Evolutionary conservation across 1,140 invertebrate genomes (phyloP).

Genomic region (Meloidogyne chitwoodi): DNA sequence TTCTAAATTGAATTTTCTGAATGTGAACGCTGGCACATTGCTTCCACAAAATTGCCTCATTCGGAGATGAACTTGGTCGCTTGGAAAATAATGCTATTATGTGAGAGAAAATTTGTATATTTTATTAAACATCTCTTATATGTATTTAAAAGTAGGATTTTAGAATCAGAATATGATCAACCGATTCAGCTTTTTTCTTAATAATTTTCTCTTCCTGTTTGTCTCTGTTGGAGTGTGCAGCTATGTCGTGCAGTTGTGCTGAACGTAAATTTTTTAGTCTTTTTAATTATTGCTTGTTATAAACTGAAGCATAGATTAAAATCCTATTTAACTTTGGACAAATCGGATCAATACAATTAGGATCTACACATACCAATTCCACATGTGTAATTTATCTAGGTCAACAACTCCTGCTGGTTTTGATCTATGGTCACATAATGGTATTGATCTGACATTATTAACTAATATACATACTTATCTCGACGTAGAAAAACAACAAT

Average conservation of each 20-base stretch:
- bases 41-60: too few species aligned
- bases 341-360: neutral
- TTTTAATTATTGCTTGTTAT: too few species aligned
- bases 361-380: too few species aligned
- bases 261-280: neutral
- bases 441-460: neutral
- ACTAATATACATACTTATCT: conserved; percentile 45
- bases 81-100: too few species aligned
- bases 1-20: too few species aligned
- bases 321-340: too few species aligned
- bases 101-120: neutral
- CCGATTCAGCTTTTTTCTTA: neutral
- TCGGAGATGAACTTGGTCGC: too few species aligned
- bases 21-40: too few species aligned
- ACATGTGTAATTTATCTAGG: conserved; percentile 13
- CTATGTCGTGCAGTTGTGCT: neutral
- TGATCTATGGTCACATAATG: neutral
- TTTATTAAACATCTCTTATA: neutral
- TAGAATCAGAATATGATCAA: neutral
- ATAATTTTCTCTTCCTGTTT: neutral
- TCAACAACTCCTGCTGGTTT: conserved; percentile 19
- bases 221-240: neutral
- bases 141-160: neutral
- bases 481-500: conserved; percentile 49
- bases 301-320: too few species aligned